A percentile compares a stretch with the other conserved stretches of the same genome.
These are phyloP conservation scores for Papilio machaon DNA, from an alignment of 1,140 invertebrate species.

Conservation along the genomic window DNA sequence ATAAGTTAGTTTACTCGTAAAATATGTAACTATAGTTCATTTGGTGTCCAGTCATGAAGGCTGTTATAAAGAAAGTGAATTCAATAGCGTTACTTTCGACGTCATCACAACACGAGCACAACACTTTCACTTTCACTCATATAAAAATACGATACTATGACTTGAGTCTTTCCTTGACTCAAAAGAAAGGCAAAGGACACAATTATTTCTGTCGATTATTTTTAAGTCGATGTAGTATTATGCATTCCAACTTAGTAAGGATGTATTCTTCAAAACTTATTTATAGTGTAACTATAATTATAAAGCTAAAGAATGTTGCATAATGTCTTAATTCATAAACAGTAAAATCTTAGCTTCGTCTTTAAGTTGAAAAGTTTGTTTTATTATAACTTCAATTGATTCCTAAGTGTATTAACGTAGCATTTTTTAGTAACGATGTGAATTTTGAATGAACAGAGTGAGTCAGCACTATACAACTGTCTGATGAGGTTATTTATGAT, in stretches of 20 bases:
- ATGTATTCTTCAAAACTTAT: too few species aligned
- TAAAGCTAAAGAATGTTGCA: too few species aligned
- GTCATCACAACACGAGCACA: neutral
- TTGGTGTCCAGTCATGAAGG: neutral
- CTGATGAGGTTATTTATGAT: neutral
- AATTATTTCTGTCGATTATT: neutral
- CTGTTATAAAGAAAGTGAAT: constrained; percentile 25
- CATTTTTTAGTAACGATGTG: neutral
- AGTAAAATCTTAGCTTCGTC: too few species aligned
- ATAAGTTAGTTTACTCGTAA: neutral
- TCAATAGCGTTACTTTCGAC: constrained; percentile 3
- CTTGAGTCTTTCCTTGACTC: neutral
- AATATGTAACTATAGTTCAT: neutral
- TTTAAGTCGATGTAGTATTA: too few species aligned
- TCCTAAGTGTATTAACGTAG: too few species aligned
- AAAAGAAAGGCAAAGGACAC: neutral
- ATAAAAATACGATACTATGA: neutral
- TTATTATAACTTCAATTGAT: too few species aligned
- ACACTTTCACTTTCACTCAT: constrained; percentile 22
- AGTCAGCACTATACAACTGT: neutral
- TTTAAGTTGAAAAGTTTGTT: too few species aligned
- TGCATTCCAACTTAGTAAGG: too few species aligned
- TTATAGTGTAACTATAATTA: too few species aligned
- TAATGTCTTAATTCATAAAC: too few species aligned
- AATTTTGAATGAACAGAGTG: neutral